Evolutionary conservation across 2,113 vertebrate species (phyloP), one percentile per base, ranked within the genome.

Genomic region (Corythoichthys intestinalis): DNA sequence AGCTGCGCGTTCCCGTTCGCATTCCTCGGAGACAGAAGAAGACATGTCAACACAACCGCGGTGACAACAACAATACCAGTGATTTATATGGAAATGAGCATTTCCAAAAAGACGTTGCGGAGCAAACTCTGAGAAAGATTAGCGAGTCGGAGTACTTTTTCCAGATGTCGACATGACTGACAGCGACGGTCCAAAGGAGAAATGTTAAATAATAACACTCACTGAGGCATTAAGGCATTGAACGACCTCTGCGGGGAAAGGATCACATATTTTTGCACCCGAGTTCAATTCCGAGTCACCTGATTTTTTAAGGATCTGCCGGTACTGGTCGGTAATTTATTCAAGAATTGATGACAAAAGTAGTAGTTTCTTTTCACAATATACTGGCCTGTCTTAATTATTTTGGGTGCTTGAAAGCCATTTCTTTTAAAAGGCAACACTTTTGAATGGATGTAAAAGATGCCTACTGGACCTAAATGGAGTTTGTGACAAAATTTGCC

Each of bases 1-100:
- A 86, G 80, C 76, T 80, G 76, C 69, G 80, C 70, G 66, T 83
- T 86, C 69, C 71, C 85, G 28, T 74, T 87, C 50, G 76, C 62
- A 70, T 79, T 88, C 75, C 87, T 91, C 60, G 54, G 65, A 78
- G 84, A 81, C 67, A 83, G 72, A 83, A 81, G 75, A 74, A 72
- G 70, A 75, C 47, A 62, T 64, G 79, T 74, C 65, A 83, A 80
- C 56, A 52, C 62, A 72, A 15, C 39, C 28, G 63, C 71, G 69
- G 73, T 73, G 80, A 73, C 69, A 77, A 78, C 75, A 78, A 71
- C 56, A 58, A 61, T 56, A 44, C 47, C 38, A 35, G 69, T 77
- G 76, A 84, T 80, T 79, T 80, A 77, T 74, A 62, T 64, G 63
- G 39, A 69, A 64, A 67, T 73, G 58, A 77, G 58, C 62, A 76